phyloP scores from a whole-genome alignment of 1,140 invertebrate genomes.

The Panagrolaimus sp. region DNA sequence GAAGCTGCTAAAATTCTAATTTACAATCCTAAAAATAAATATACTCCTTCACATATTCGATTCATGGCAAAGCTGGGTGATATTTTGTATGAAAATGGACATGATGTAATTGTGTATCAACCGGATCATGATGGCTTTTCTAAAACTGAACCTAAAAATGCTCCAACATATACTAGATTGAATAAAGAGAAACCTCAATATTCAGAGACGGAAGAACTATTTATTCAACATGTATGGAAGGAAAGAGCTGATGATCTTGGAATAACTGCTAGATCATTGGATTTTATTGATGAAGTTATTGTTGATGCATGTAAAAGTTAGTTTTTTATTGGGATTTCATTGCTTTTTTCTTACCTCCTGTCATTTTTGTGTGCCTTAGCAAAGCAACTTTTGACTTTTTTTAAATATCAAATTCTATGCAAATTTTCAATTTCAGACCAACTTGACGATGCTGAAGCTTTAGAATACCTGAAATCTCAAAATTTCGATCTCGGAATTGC shows the following conservation, averaged over 20 bases:
- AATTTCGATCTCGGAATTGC: background rate
- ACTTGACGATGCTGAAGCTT: background rate
- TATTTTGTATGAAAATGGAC: background rate
- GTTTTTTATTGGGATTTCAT: background rate
- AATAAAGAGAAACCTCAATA: background rate
- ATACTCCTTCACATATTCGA: background rate
- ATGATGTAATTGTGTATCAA: background rate
- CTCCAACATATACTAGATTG: background rate
- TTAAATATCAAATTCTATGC: too few species aligned
- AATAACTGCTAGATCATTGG: background rate
- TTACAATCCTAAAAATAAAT: conserved; percentile 8
- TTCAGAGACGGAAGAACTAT: background rate
- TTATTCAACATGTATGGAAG: background rate
- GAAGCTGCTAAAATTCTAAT: background rate
- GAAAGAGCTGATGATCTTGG: background rate
- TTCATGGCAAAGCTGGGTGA: background rate
- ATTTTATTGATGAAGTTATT: background rate
- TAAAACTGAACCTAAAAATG: background rate
- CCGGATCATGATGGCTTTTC: background rate
- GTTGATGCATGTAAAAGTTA: background rate
- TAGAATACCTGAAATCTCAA: background rate
- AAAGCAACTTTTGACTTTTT: too few species aligned
- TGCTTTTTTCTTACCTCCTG: too few species aligned
- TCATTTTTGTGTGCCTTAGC: too few species aligned
- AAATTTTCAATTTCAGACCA: background rate